These are phyloP conservation scores for Eupithecia tripunctaria DNA, from an alignment of 2,888 invertebrate genomes.

Conservation along the genomic window DNA sequence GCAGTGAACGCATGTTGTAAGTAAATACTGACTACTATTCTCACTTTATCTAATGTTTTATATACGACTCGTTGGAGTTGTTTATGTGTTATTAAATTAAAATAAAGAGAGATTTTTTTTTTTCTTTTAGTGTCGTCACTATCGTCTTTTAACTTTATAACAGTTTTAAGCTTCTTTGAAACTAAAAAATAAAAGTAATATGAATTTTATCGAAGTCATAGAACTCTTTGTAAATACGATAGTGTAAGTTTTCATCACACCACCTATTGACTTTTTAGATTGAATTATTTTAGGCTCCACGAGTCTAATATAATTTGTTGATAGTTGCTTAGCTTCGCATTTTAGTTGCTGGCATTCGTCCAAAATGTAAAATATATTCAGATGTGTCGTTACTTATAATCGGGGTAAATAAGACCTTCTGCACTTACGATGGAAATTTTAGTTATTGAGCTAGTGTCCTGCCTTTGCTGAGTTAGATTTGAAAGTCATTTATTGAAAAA, in stretches of 20 bases:
- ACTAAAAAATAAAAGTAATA: no score
- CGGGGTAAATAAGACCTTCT: background rate
- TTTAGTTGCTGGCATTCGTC: constrained; percentile 48
- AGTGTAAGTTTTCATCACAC: background rate
- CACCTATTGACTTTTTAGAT: background rate
- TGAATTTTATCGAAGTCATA: background rate
- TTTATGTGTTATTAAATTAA: no score
- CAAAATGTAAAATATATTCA: constrained; percentile 32
- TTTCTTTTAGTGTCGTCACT: no score
- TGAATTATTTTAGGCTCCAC: constrained; percentile 45
- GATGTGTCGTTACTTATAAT: background rate
- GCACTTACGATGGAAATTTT: background rate
- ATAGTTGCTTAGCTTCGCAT: constrained; percentile 49
- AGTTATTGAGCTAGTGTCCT: background rate
- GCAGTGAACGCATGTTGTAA: no score
- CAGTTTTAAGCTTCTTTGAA: no score
- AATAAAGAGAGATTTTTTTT: no score
- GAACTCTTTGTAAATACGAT: background rate
- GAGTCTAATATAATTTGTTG: constrained; percentile 47
- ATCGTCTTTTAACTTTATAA: no score
- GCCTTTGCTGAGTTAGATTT: background rate
- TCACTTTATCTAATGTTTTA: no score
- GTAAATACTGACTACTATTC: no score
- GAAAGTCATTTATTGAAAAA: no score
- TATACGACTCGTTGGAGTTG: no score